phyloP scores from a whole-genome alignment of 2,797 vertebrate species.

The Gallirallus australis region DNA sequence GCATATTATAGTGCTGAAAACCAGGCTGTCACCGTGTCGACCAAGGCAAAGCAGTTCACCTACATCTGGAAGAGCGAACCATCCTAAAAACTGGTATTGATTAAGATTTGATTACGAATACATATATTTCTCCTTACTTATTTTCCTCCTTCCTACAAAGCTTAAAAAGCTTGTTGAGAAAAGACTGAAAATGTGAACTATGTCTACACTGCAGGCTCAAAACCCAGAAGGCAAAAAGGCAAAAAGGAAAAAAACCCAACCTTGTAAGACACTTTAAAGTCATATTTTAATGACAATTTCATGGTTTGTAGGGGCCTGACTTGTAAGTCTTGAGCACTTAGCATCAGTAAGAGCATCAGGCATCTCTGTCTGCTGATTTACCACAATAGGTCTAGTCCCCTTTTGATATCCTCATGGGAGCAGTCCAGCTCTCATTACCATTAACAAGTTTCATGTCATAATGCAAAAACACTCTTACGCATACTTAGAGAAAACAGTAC shows the following conservation, averaged over 20 bases:
- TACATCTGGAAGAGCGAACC: background rate
- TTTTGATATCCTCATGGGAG: background rate
- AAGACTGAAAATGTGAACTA: background rate
- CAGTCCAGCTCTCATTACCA: background rate
- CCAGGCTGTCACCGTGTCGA: background rate
- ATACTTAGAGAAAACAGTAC: background rate
- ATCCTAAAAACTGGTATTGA: background rate
- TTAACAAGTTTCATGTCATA: background rate
- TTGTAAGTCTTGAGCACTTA: background rate
- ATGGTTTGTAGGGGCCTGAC: background rate
- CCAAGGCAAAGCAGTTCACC: background rate
- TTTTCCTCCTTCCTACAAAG: background rate
- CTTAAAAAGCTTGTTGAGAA: background rate
- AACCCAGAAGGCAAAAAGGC: background rate
- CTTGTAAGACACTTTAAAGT: background rate
- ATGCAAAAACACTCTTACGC: background rate
- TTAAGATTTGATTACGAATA: background rate
- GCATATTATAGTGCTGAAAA: background rate
- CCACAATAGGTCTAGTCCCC: background rate
- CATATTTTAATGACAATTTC: background rate
- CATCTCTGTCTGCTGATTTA: background rate
- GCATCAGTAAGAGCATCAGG: background rate
- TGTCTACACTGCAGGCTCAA: background rate
- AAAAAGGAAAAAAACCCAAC: background rate
- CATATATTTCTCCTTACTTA: background rate